phyloP scores from a whole-genome alignment of 2,888 invertebrate species.

The Lampropteryx suffumata region DNA sequence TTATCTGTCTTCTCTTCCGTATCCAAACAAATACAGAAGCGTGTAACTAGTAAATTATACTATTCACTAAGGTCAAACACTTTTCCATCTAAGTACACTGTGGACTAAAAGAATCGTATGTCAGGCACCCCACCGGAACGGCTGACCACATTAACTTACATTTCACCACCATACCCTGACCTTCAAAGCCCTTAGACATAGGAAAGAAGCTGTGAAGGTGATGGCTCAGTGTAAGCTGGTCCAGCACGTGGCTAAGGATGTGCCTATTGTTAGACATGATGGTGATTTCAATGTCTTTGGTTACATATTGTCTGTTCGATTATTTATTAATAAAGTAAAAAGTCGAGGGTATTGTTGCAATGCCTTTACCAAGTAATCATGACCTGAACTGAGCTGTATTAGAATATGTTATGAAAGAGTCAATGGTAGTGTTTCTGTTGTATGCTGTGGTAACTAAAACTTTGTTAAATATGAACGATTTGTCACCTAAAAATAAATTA shows the following conservation, averaged over 20 bases:
- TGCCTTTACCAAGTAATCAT: too few relatives aligned
- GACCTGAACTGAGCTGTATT: too few relatives aligned
- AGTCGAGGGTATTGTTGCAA: neutral
- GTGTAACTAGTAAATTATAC: too few relatives aligned
- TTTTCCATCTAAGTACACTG: neutral
- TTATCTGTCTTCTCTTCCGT: too few relatives aligned
- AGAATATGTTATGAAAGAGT: too few relatives aligned
- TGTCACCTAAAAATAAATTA: too few relatives aligned
- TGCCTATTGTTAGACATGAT: slow-evolving; percentile 39
- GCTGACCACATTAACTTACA: slow-evolving; percentile 58
- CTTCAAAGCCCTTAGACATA: slow-evolving; percentile 18
- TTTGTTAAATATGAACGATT: too few relatives aligned
- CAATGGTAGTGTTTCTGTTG: too few relatives aligned
- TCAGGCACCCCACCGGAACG: slow-evolving; percentile 73
- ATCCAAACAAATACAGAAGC: too few relatives aligned
- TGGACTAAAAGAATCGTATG: slow-evolving; percentile 58
- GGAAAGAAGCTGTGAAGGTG: slow-evolving; percentile 10
- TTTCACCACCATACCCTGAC: slow-evolving; percentile 53
- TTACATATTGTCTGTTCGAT: slow-evolving; percentile 30
- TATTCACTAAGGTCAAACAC: slow-evolving; percentile 56
- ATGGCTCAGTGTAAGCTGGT: slow-evolving; percentile 26
- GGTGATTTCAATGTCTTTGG: slow-evolving; percentile 33
- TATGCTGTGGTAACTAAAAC: too few relatives aligned
- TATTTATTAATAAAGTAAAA: slow-evolving; percentile 16
- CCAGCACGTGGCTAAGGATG: slow-evolving; percentile 37